Conservation (phyloP, 1,140 invertebrate species). For the Camponotus pennsylvanicus region DNA sequence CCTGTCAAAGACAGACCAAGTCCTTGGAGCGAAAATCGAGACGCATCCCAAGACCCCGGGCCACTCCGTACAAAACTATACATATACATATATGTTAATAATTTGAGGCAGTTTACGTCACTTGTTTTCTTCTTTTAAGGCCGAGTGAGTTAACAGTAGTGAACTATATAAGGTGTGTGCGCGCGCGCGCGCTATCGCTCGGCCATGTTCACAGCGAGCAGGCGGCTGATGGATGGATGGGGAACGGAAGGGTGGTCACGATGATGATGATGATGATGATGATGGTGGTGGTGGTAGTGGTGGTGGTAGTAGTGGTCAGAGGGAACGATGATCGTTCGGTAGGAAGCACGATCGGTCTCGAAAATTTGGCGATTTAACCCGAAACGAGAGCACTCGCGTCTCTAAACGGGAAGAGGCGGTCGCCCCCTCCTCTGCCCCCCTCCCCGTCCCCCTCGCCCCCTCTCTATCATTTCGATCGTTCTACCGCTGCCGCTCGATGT, state of each 20-base stretch:
- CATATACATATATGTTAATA: slow-evolving; percentile 73
- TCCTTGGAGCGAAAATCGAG: background rate
- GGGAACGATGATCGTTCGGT: slow-evolving; percentile 17
- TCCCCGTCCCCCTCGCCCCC: background rate
- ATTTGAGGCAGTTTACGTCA: slow-evolving; percentile 78
- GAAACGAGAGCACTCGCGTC: slow-evolving; percentile 19
- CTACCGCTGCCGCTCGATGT: background rate
- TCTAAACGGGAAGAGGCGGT: background rate
- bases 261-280: background rate
- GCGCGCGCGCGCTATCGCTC: slow-evolving; percentile 54
- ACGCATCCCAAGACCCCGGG: slow-evolving; percentile 14
- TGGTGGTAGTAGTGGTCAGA: too few relatives aligned
- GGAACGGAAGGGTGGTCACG: slow-evolving; percentile 15
- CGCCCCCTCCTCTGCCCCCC: background rate
- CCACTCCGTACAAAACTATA: slow-evolving; percentile 47
- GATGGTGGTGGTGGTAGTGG: background rate
- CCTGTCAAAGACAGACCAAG: too few relatives aligned
- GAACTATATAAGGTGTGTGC: slow-evolving; percentile 65
- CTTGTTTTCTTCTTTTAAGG: slow-evolving; percentile 71
- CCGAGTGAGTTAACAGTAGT: slow-evolving; percentile 77
- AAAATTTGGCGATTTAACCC: slow-evolving; percentile 29
- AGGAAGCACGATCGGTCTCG: slow-evolving; percentile 31
- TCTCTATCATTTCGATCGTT: background rate
- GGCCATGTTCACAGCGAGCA: slow-evolving; percentile 57
- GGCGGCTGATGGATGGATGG: slow-evolving; percentile 30